A percentile compares a stretch with the other conserved stretches of the same genome.
Evolutionary conservation across 2,113 vertebrate species (phyloP).

Genomic region (Trogon surrucura): DNA sequence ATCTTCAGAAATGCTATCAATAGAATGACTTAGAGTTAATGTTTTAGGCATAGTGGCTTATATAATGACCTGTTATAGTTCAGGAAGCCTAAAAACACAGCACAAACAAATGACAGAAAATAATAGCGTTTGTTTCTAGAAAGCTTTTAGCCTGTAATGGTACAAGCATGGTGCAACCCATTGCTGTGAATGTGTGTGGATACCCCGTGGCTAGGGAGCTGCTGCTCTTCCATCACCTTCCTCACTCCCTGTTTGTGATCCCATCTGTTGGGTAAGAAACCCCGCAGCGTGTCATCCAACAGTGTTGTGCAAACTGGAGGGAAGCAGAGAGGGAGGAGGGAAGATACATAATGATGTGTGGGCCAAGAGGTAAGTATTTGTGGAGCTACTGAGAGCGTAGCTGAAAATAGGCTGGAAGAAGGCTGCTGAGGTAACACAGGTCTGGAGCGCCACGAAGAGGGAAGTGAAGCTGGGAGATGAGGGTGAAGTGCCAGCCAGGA

Average conservation of each 20-base stretch:
- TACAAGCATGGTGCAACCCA: not conserved
- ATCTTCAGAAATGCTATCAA: not conserved
- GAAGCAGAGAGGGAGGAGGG: not conserved
- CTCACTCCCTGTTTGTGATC: slow-evolving; percentile 16
- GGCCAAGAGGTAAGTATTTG: not conserved
- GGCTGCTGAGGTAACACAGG: not conserved
- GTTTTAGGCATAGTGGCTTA: not conserved
- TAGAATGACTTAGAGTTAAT: not conserved
- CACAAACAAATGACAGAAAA: not conserved
- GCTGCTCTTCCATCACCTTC: slow-evolving; percentile 14
- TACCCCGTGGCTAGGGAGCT: not conserved
- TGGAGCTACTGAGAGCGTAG: not conserved
- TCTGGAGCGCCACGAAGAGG: not conserved
- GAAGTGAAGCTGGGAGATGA: not conserved
- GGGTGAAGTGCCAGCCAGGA: not conserved
- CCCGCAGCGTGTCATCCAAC: not conserved
- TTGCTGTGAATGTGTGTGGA: not conserved
- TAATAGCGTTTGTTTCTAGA: not conserved
- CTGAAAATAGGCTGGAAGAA: not conserved
- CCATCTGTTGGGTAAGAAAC: slow-evolving; percentile 18
- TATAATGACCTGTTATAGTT: not conserved
- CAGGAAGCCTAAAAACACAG: not conserved
- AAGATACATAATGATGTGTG: not conserved
- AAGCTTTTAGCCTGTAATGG: not conserved
- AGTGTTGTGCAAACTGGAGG: not conserved